Conservation (phyloP, 35 echinoderm and acorn worm species). For the Lytechinus pictus region DNA sequence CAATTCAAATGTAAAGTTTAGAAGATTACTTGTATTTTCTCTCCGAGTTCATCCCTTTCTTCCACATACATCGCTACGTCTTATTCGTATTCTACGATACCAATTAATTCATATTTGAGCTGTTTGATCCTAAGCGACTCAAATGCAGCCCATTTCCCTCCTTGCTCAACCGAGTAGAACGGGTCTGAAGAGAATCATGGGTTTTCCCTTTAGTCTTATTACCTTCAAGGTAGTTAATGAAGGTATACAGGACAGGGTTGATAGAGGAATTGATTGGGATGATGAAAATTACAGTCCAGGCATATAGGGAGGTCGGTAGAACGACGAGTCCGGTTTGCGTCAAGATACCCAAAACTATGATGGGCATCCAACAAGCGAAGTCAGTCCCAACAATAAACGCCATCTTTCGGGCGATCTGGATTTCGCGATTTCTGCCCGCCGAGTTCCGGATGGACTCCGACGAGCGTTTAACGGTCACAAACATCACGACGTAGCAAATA, state of each 20-base stretch:
- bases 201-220: neutral
- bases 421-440: conserved; percentile 45
- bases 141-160: neutral
- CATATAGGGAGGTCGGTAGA: conserved; percentile 62
- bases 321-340: conserved; percentile 46
- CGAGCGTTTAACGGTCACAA: conserved; percentile 64
- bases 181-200: neutral
- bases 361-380: conserved; percentile 83
- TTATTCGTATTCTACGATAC: neutral
- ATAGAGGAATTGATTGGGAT: conserved; percentile 87
- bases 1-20: too few species aligned
- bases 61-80: neutral
- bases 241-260: conserved; percentile 83
- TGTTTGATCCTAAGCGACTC: neutral
- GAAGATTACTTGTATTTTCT: too few species aligned
- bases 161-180: neutral
- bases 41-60: too few species aligned
- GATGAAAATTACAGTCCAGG: conserved; percentile 81
- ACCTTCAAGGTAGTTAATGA: conserved; percentile 34
- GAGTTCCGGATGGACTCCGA: conserved; percentile 37
- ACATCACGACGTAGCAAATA: conserved; percentile 69
- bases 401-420: conserved; percentile 83
- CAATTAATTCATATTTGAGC: neutral
- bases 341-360: conserved; percentile 76
- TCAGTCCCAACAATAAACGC: conserved; percentile 79